phyloP scores from a whole-genome alignment of 2,888 invertebrate species.

The Hemaris fuciformis region DNA sequence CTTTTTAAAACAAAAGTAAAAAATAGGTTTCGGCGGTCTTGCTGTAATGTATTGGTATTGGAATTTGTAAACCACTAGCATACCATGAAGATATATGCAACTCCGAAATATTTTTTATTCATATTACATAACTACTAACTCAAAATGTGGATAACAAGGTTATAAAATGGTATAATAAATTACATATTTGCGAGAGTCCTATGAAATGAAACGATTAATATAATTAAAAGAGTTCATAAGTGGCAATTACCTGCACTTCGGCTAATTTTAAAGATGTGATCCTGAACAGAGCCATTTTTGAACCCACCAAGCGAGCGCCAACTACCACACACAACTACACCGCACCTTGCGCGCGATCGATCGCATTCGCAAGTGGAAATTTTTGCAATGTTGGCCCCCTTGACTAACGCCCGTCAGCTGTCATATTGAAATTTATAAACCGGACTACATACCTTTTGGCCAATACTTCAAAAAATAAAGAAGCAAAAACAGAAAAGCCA shows the following conservation, averaged over 20 bases:
- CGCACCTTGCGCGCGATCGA: constrained; percentile 57
- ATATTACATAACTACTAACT: constrained; percentile 57
- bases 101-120: constrained; percentile 53
- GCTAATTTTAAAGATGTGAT: constrained; percentile 83
- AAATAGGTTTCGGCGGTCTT: neutral
- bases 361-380: constrained; percentile 52
- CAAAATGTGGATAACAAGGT: constrained; percentile 52
- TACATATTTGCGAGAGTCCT: neutral
- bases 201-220: neutral
- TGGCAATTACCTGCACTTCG: constrained; percentile 81
- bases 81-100: constrained; percentile 19
- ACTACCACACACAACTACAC: constrained; percentile 53
- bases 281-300: constrained; percentile 85
- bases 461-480: no score
- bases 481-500: no score
- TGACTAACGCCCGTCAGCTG: neutral
- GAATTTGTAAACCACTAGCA: neutral
- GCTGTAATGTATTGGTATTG: neutral
- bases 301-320: constrained; percentile 64
- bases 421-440: neutral
- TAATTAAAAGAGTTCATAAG: neutral
- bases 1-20: neutral
- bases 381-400: neutral
- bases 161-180: constrained; percentile 34
- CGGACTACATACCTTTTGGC: no score